Conservation (phyloP, 1,140 invertebrate species). For the Drosophila aff. region DNA sequence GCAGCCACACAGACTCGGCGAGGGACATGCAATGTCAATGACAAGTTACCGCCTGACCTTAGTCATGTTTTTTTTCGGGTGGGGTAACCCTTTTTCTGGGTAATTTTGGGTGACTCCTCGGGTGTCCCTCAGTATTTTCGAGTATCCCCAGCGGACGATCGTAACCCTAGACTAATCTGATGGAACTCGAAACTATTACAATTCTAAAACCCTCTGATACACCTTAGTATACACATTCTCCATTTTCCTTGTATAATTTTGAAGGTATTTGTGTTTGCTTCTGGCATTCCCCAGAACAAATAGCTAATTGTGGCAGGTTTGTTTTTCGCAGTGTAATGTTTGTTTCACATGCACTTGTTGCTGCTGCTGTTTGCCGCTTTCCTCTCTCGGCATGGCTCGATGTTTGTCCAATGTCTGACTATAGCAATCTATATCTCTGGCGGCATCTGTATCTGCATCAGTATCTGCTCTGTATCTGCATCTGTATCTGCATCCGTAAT, state of each 20-base stretch:
- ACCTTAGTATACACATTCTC: no score
- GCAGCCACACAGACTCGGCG: not conserved
- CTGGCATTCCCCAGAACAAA: not conserved
- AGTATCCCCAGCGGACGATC: not conserved
- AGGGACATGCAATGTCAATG: slow-evolving; percentile 40
- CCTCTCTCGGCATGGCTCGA: slow-evolving; percentile 2
- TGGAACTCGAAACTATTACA: no score
- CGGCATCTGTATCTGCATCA: not conserved
- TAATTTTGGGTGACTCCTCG: not conserved
- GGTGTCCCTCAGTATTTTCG: not conserved
- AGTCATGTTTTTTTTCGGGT: slow-evolving; percentile 13
- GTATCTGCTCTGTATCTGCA: not conserved
- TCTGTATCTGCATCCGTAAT: slow-evolving; percentile 17
- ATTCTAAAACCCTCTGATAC: no score
- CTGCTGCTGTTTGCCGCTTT: slow-evolving; percentile 23
- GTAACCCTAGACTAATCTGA: no score
- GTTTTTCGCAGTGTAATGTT: slow-evolving; percentile 41
- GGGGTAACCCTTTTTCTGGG: not conserved
- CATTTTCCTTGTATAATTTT: not conserved
- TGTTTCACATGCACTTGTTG: slow-evolving; percentile 74
- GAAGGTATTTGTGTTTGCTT: not conserved
- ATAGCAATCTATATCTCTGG: not conserved
- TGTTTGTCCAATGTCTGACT: slow-evolving; percentile 38
- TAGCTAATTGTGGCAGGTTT: not conserved
- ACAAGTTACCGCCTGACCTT: slow-evolving; percentile 30